A percentile compares a stretch with the other conserved stretches of the same genome.
phyloP scores from a whole-genome alignment of 2,888 invertebrate species.

The Charanyca ferruginea region DNA sequence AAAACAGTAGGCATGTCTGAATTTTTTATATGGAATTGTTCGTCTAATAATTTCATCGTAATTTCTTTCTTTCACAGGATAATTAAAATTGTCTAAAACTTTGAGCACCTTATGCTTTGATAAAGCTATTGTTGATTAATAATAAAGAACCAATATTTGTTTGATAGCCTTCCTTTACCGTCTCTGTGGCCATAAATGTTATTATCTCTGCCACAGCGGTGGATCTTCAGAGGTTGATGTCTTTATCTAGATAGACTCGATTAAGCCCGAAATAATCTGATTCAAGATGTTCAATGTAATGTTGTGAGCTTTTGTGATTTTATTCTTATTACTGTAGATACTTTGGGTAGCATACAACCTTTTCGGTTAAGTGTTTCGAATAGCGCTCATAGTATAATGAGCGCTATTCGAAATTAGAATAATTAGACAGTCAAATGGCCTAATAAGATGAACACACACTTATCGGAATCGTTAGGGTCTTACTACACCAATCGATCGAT shows the following conservation, averaged over 20 bases:
- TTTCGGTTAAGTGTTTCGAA: too few species aligned
- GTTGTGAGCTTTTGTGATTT: background rate
- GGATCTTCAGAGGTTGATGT: slow-evolving; percentile 11
- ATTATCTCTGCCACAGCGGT: slow-evolving; percentile 29
- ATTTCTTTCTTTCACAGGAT: background rate
- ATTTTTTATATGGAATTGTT: too few species aligned
- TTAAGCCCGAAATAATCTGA: slow-evolving; percentile 6
- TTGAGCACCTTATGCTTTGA: slow-evolving; percentile 20
- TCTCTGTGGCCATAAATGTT: slow-evolving; percentile 26
- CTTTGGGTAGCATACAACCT: too few species aligned
- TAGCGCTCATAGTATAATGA: too few species aligned
- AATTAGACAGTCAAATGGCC: too few species aligned
- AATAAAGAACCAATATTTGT: slow-evolving; percentile 48
- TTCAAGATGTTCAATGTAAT: background rate
- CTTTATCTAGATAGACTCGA: slow-evolving; percentile 32
- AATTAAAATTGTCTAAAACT: background rate
- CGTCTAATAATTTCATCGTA: too few species aligned
- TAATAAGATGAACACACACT: too few species aligned
- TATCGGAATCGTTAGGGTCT: too few species aligned
- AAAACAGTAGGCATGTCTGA: too few species aligned
- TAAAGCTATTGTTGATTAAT: slow-evolving; percentile 46
- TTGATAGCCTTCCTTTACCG: slow-evolving; percentile 34
- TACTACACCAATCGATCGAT: too few species aligned
- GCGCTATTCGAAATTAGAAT: too few species aligned
- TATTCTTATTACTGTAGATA: background rate